Conservation (phyloP, 2,113 vertebrate species). For the Xyrauchen texanus region DNA sequence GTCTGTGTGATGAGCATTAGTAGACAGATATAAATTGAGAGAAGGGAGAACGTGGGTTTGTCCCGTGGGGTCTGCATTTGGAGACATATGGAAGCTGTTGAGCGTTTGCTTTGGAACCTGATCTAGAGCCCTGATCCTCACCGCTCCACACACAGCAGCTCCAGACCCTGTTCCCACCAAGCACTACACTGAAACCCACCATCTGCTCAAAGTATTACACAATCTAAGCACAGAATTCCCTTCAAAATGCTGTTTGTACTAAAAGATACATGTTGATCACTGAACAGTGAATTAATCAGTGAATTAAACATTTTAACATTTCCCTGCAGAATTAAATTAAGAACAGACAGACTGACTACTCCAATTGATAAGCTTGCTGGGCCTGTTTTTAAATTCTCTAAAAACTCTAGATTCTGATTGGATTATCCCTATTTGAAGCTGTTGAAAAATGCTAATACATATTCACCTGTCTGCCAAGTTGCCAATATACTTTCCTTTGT, state of each 20-base stretch:
- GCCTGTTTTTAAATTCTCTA: too few relatives aligned
- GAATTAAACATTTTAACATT: too few relatives aligned
- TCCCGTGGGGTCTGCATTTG: conserved; percentile 39
- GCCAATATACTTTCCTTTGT: too few relatives aligned
- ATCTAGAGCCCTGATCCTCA: conserved; percentile 35
- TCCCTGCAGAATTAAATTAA: too few relatives aligned
- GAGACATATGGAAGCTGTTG: conserved; percentile 56
- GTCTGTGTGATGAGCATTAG: conserved; percentile 10
- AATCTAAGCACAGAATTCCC: neutral
- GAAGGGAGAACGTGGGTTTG: conserved; percentile 13
- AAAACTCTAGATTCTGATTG: too few relatives aligned
- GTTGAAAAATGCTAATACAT: too few relatives aligned
- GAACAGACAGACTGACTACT: too few relatives aligned
- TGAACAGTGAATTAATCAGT: too few relatives aligned
- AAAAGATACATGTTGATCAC: too few relatives aligned
- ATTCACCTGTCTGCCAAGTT: too few relatives aligned
- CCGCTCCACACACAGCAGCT: conserved; percentile 21
- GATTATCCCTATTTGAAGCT: too few relatives aligned
- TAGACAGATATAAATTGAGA: conserved; percentile 20
- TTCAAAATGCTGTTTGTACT: neutral
- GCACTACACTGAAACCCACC: conserved; percentile 25
- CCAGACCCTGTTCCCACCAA: conserved; percentile 34
- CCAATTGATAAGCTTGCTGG: too few relatives aligned
- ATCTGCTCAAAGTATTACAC: neutral
- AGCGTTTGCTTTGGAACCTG: conserved; percentile 51